Percentiles rank a stretch among this genome's conserved stretches.
Conservation (phyloP, 1,140 invertebrate genomes). For the Drosophila obscura region DNA sequence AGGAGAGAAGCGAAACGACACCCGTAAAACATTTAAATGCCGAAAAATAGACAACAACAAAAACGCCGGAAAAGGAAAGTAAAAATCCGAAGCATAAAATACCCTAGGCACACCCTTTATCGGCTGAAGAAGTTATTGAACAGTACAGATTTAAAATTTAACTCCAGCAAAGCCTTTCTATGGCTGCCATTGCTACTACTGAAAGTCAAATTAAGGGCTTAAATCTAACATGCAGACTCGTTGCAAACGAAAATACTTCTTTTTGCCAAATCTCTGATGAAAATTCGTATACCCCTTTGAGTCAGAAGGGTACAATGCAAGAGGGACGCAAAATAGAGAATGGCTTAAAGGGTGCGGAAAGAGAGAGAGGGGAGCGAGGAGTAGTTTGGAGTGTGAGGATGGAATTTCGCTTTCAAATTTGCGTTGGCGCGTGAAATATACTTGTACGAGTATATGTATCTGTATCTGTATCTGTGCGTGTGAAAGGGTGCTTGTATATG, state of each 20-base stretch:
- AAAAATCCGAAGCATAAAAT: too few relatives aligned
- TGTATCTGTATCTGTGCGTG: constrained; percentile 31
- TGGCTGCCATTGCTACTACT: background rate
- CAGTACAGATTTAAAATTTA: too few relatives aligned
- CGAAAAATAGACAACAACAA: constrained; percentile 73
- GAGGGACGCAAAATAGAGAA: background rate
- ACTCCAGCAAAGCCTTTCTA: too few relatives aligned
- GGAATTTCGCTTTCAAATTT: constrained; percentile 78
- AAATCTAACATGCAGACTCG: too few relatives aligned
- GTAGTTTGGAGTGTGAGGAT: constrained; percentile 23
- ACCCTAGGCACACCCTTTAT: too few relatives aligned
- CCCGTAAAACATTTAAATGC: constrained; percentile 81
- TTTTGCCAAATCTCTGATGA: too few relatives aligned
- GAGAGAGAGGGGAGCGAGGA: background rate
- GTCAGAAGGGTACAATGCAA: background rate
- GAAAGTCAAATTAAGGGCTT: constrained; percentile 5
- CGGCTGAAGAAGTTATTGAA: background rate
- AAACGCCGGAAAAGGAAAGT: background rate
- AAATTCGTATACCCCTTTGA: too few relatives aligned
- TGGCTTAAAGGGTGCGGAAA: background rate
- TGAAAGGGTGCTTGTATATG: background rate
- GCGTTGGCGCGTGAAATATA: constrained; percentile 76
- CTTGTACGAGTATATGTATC: constrained; percentile 18
- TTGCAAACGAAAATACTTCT: too few relatives aligned
- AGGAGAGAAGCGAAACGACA: constrained; percentile 51